Base-by-base conservation (phyloP, 2,113 vertebrate species). In the Siniperca knerii region DNA sequence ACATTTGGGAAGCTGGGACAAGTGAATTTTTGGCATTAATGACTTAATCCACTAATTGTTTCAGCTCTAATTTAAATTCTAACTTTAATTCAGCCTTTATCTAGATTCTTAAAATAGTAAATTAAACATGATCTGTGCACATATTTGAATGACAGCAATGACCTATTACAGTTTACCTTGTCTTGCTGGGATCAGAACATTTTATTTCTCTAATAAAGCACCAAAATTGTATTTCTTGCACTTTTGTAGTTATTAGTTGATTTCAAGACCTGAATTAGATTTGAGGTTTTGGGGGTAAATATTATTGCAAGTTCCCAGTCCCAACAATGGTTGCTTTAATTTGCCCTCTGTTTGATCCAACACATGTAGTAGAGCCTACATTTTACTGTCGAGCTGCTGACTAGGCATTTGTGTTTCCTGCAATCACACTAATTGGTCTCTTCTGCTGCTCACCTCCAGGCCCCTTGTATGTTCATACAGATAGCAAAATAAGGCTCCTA, bases 381-480 rank as follows among this genome's bases (percentile, higher is more conserved):
- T 90, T 92, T 92, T 78, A 87, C 89, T 83, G 85, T 84, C 35
- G 77, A 86, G 88, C 90, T 95, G 95, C 96, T 95, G 95, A 96
- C 90, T 94, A 84, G 83, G 94, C 95, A 95, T 83, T 93, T 93
- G 83, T 64, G 66, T 91, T 93, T 87, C 89, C 86, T 89, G 86
- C 93, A 95, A 95, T 96, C 94, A 92, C 93, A 88, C 95, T 96
- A 96, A 96, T 96, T 96, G 96, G 96, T 84, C 91, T 93, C 91
- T 77, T 92, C 91, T 92, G 85, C 91, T 86, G 90, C 92, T 96
- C 95, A 95, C 95, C 96, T 95, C 91, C 84, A 91, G 90, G 94
- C 95, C 95, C 94, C 88, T 78, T 66, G 78, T 87, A 92, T 96
- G 95, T 96, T 96, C 94, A 84, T 89, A 95, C 94, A 95, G 93